These are phyloP conservation scores for Achroia grisella DNA, from an alignment of 1,140 invertebrate genomes.

Conservation along the genomic window DNA sequence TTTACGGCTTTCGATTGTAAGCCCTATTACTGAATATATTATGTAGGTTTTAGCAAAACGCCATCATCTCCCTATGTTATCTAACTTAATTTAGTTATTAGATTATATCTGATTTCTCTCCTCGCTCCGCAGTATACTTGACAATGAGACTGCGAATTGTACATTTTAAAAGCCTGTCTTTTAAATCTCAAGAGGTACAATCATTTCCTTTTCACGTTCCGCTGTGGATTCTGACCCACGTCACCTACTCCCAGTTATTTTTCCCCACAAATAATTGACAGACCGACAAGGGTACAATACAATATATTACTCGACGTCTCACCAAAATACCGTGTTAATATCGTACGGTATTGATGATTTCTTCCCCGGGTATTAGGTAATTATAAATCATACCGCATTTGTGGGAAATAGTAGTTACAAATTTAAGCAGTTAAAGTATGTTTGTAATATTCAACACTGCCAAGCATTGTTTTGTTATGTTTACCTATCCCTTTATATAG, in stretches of 20 bases:
- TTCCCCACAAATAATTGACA: constrained; percentile 48
- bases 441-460: too few species aligned
- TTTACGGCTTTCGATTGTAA: constrained; percentile 1
- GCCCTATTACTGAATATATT: too few species aligned
- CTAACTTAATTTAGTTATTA: too few species aligned
- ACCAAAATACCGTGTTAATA: constrained; percentile 3
- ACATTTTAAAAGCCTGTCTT: background rate
- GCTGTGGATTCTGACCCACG: constrained; percentile 16
- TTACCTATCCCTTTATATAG: too few species aligned
- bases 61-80: too few species aligned
- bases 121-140: background rate
- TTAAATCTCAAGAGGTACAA: constrained; percentile 3
- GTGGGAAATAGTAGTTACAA: too few species aligned
- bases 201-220: constrained; percentile 3
- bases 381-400: too few species aligned
- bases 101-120: too few species aligned
- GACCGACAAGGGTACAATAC: constrained; percentile 41
- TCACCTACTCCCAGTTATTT: constrained; percentile 25
- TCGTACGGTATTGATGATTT: constrained; percentile 4
- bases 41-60: too few species aligned
- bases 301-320: constrained; percentile 5
- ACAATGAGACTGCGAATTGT: background rate
- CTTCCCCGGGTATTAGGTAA: background rate
- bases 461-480: too few species aligned
- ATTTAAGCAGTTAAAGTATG: too few species aligned